Conservation (phyloP, 2,797 vertebrate genomes). For the Sebastes itinus region DNA sequence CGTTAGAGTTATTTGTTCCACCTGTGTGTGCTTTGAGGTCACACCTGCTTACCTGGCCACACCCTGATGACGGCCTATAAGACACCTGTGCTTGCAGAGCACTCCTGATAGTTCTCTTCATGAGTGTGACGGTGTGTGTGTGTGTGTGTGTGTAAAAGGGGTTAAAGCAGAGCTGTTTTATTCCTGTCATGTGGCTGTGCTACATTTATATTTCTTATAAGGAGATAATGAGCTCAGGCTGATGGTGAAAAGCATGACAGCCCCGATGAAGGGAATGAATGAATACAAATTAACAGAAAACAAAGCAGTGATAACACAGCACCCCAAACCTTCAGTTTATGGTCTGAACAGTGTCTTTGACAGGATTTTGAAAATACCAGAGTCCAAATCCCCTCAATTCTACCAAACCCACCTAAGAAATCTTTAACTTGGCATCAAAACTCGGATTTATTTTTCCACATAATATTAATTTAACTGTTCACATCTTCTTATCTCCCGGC, state of each 20-base stretch:
- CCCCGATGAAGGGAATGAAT: not conserved
- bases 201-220: not conserved
- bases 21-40: not conserved
- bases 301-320: no score
- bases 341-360: accelerated
- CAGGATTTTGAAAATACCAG: no score
- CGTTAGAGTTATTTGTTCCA: not conserved
- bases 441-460: accelerated
- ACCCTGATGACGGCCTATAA: not conserved
- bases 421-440: not conserved
- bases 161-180: not conserved
- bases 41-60: not conserved
- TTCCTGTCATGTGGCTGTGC: not conserved
- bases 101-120: not conserved
- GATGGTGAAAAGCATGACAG: accelerated
- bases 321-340: not conserved
- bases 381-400: no score
- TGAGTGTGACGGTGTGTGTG: not conserved
- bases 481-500: no score
- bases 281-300: not conserved
- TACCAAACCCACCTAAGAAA: not conserved
- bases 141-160: not conserved
- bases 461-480: no score
- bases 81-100: not conserved
- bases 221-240: not conserved